Conservation (phyloP, 1,140 invertebrate species). For the Andricus grossulariae region DNA sequence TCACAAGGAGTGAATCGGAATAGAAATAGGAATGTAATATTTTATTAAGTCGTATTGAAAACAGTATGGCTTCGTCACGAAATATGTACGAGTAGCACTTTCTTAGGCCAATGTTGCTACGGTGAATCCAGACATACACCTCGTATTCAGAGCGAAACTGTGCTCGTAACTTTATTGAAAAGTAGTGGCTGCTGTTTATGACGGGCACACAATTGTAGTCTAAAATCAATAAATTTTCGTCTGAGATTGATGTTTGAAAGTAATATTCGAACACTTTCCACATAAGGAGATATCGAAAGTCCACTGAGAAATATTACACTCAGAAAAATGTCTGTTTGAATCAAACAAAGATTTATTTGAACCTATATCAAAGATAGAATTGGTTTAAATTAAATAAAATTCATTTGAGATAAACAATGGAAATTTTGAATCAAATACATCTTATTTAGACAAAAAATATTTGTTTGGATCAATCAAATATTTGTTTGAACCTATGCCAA, state of each 20-base stretch:
- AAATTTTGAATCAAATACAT: too few species aligned
- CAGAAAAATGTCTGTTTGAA: too few species aligned
- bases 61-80: background rate
- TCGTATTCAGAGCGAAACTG: constrained; percentile 23
- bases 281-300: too few species aligned
- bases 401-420: too few species aligned
- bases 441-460: too few species aligned
- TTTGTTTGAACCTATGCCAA: too few species aligned
- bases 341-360: too few species aligned
- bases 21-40: constrained; percentile 3
- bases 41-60: constrained; percentile 27
- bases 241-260: background rate
- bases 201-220: background rate
- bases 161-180: constrained; percentile 5
- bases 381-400: too few species aligned
- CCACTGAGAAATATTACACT: too few species aligned
- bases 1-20: background rate
- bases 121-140: background rate
- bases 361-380: too few species aligned
- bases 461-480: too few species aligned
- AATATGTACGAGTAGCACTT: constrained; percentile 3
- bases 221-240: background rate
- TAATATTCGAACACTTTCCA: background rate
- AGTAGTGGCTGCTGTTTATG: too few species aligned
- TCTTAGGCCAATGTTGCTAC: background rate